Evolutionary conservation across 2,888 invertebrate species (phyloP).

Genomic region (Dolichomitus sp.): DNA sequence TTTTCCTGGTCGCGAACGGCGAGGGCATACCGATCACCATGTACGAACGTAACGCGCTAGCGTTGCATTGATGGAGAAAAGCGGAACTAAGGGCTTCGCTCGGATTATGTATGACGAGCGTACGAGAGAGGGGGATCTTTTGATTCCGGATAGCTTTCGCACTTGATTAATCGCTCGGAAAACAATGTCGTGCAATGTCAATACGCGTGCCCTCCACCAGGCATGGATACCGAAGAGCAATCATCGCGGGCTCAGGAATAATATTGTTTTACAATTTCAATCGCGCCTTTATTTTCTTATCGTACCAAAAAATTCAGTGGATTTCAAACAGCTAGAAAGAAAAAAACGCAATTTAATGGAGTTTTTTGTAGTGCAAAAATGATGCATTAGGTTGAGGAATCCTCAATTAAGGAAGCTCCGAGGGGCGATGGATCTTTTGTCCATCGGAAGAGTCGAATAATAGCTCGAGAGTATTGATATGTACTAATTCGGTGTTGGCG

Average conservation of each 20-base stretch:
- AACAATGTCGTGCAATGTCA: constrained; percentile 43
- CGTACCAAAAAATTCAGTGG: not conserved
- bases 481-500: constrained; percentile 47
- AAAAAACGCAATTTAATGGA: no score
- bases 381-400: not conserved
- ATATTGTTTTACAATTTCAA: not conserved
- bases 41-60: not conserved
- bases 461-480: constrained; percentile 14
- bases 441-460: constrained; percentile 24
- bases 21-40: not conserved
- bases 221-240: not conserved
- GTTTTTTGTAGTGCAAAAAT: not conserved
- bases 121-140: constrained; percentile 42
- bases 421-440: not conserved
- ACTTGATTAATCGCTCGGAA: constrained; percentile 61
- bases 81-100: constrained; percentile 2
- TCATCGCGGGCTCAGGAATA: not conserved
- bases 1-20: constrained; percentile 41
- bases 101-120: constrained; percentile 35
- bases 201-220: constrained; percentile 8
- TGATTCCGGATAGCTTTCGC: constrained; percentile 25
- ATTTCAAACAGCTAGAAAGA: not conserved
- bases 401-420: no score
- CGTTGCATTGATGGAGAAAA: not conserved
- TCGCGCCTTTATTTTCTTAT: not conserved